Evolutionary conservation across 2,888 invertebrate species (phyloP).

Genomic region (Plusia festucae): DNA sequence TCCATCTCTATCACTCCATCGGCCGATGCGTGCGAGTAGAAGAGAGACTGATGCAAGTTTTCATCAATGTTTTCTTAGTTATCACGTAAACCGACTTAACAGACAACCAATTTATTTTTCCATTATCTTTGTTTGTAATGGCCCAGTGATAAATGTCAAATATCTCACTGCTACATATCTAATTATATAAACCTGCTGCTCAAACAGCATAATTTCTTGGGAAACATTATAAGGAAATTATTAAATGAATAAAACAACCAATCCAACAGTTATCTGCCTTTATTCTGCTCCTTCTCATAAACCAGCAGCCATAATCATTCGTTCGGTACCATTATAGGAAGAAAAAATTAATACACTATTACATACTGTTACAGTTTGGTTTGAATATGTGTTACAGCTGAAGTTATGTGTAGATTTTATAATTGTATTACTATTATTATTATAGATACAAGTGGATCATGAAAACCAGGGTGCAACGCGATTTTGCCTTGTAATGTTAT

Average conservation of each 20-base stretch:
- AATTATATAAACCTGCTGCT: background rate
- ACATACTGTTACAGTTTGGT: slow-evolving; percentile 88
- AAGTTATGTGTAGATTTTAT: slow-evolving; percentile 87
- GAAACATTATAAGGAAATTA: background rate
- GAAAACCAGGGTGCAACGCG: slow-evolving; percentile 89
- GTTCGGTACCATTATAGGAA: slow-evolving; percentile 88
- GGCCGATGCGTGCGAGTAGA: no score
- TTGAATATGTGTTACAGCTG: slow-evolving; percentile 89
- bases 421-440: slow-evolving; percentile 86
- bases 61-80: no score
- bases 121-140: no score
- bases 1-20: no score
- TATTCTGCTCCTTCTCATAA: slow-evolving; percentile 86
- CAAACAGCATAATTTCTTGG: background rate
- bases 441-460: slow-evolving; percentile 86
- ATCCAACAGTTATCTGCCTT: slow-evolving; percentile 89
- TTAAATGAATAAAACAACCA: slow-evolving; percentile 79
- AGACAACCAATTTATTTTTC: no score
- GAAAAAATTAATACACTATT: slow-evolving; percentile 88
- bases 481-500: slow-evolving; percentile 77
- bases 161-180: no score
- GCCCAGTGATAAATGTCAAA: no score
- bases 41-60: no score
- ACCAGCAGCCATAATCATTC: slow-evolving; percentile 89
- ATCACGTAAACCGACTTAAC: no score